Evolutionary conservation across 2,888 invertebrate species (phyloP), one percentile per base, ranked within the genome.

Genomic region (Electrophaes corylata): DNA sequence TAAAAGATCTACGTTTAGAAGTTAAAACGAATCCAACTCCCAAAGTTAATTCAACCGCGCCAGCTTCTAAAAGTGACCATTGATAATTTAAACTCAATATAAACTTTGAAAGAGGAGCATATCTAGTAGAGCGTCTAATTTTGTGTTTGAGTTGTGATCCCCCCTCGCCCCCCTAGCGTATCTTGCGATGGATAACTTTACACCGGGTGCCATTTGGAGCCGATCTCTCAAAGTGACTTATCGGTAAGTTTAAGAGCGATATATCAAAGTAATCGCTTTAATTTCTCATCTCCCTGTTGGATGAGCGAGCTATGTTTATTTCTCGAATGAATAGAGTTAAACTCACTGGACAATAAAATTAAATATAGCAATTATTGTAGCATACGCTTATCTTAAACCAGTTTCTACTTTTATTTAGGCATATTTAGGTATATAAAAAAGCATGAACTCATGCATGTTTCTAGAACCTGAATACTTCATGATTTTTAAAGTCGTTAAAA

Each of bases 261-360:
- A 88, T 89, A 89, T 91, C 91, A 91, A 86, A 84, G 88, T 90
- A 89, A 91, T 90, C 85, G 88, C 81, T 86, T 91, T 89, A 91
- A 90, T 91, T 90, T 90, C 91, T 90, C 90, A 90, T 90, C 86
- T 88, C 82, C 83, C 82, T 82, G 80, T 85, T 83, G 79, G 78
- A 62, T 12, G 43, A 66, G 44, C 68, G 81, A 86, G 81, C 86
- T 85, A 81, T 84, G 84, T 80, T 82, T 81, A 84, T 84, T 84
- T 76, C 81, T 80, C 75, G 75, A 79, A 78, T 82, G 82, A 60
- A 84, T 84, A 80, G 70, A 71, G 76, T 66, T 70, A 71, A 79
- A 84, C 82, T 81, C 81, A 76, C 54, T 49, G 49, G 48, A 49
- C 60, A 62, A 64, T 69, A 64, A 60, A 62, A 60, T 58, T 62